Percentiles rank a stretch among this genome's conserved stretches.
These are phyloP conservation scores for Choristoneura fumiferana DNA, from an alignment of 1,140 invertebrate genomes.

Conservation along the genomic window DNA sequence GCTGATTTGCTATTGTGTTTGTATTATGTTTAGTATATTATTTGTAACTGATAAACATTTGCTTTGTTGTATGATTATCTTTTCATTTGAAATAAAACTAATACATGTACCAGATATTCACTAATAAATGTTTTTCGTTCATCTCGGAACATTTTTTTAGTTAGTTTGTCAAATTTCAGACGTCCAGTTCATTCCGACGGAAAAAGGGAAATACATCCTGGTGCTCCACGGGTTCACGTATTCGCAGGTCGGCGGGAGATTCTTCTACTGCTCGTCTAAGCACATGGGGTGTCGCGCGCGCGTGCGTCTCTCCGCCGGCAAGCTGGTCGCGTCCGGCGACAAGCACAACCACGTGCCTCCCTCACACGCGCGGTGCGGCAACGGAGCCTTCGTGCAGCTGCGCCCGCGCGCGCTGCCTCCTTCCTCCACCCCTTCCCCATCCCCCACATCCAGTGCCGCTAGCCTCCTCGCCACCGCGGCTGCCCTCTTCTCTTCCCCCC, in stretches of 20 bases:
- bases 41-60: no score
- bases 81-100: no score
- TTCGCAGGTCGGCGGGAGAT: slow-evolving; percentile 69
- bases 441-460: slow-evolving; percentile 21
- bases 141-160: no score
- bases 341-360: slow-evolving; percentile 66
- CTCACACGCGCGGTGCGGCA: slow-evolving; percentile 65
- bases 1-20: no score
- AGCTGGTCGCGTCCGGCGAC: slow-evolving; percentile 58
- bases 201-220: slow-evolving; percentile 70
- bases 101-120: no score
- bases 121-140: no score
- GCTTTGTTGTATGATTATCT: no score
- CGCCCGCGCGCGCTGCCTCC: slow-evolving; percentile 38
- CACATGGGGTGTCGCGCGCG: slow-evolving; percentile 68
- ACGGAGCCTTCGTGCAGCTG: slow-evolving; percentile 67
- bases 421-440: background rate
- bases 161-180: slow-evolving; percentile 35
- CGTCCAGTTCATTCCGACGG: slow-evolving; percentile 71
- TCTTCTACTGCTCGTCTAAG: slow-evolving; percentile 73
- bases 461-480: slow-evolving; percentile 30
- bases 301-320: slow-evolving; percentile 55
- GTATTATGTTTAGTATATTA: no score
- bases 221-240: slow-evolving; percentile 69
- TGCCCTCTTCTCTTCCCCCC: slow-evolving; percentile 47